A percentile compares a stretch with the other conserved stretches of the same genome.
Conservation (phyloP, 2,113 vertebrate species). For the Aldabrachelys gigantea region DNA sequence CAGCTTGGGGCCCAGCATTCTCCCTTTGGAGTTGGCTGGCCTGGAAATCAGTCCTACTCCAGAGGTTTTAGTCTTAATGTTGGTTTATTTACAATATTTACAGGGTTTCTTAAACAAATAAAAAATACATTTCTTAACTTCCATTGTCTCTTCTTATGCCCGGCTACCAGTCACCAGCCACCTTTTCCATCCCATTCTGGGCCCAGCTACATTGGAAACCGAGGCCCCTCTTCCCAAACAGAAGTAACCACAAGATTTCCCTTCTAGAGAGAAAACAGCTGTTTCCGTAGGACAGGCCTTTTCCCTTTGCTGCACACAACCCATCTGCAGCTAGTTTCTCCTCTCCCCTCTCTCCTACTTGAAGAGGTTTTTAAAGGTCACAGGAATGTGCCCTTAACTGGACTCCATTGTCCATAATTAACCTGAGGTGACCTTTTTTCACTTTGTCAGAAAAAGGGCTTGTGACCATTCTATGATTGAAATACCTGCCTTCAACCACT, state of each 20-base stretch:
- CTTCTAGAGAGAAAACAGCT: not conserved
- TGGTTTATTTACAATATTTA: not conserved
- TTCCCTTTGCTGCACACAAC: not conserved
- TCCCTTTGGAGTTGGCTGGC: not conserved
- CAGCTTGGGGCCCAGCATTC: not conserved
- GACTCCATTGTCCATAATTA: not conserved
- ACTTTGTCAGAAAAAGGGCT: not conserved
- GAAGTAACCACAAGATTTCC: not conserved
- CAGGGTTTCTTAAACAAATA: not conserved
- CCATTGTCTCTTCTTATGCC: not conserved
- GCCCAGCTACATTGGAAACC: not conserved
- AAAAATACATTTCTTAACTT: not conserved
- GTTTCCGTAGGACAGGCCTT: not conserved
- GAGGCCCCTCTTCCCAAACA: not conserved
- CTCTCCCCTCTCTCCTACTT: not conserved
- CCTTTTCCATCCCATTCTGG: not conserved
- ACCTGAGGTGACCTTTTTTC: not conserved
- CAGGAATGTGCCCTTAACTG: not conserved
- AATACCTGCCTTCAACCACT: not conserved
- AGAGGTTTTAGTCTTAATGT: not conserved
- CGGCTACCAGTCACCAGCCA: not conserved
- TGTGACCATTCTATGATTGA: not conserved
- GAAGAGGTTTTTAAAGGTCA: not conserved
- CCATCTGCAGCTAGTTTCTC: not conserved
- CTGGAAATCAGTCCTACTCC: not conserved